Evolutionary conservation across 2,888 invertebrate species (phyloP), one percentile per base, ranked within the genome.

Genomic region (Chrysolina haemoptera): DNA sequence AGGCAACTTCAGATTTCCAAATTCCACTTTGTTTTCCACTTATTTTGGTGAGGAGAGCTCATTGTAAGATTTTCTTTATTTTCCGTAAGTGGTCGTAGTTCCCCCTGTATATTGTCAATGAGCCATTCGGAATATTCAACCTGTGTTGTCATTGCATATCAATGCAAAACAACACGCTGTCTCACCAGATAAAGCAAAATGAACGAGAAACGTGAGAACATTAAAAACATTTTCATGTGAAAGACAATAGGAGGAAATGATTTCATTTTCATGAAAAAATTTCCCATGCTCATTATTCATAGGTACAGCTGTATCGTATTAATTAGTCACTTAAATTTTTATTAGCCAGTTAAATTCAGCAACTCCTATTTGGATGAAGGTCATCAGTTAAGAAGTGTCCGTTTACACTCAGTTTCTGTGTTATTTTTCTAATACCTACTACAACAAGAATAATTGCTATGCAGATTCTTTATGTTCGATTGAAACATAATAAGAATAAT

Each of bases 311-410:
- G 16, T 22, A 11, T 27, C 35, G 22, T 10, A 12, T n/a, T 59
- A 22, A n/a, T 59, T 59, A 59, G 27, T 59, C 59, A 59, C 16
- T 27, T 35, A 9, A 59, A 59, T 59, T 59, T 59, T 59, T 59
- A 59, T 59, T 35, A 35, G 35, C 59, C 59, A 27, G 59, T 59
- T 59, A 35, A 59, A 59, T 27, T 53, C 53, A 35, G 59, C 35
- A 27, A 59, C n/a, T 59, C 35, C n/a, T 27, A 59, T 59, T 59
- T 59, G 35, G 22, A 59, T 59, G 59, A 59, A 59, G 59, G 59
- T 59, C 59, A 59, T 59, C n/a, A 35, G 9, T 53, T 53, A n/a
- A 59, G 14, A 22, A 27, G 59, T 35, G 14, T 35, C 14, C 27
- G 59, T 22, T 22, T n/a, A 27, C 14, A 59, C 6, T 35, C 35